Percentiles rank a stretch among this genome's conserved stretches.
These are phyloP conservation scores for Trachelipus rathkii DNA, from an alignment of 1,140 invertebrate species.

Conservation along the genomic window DNA sequence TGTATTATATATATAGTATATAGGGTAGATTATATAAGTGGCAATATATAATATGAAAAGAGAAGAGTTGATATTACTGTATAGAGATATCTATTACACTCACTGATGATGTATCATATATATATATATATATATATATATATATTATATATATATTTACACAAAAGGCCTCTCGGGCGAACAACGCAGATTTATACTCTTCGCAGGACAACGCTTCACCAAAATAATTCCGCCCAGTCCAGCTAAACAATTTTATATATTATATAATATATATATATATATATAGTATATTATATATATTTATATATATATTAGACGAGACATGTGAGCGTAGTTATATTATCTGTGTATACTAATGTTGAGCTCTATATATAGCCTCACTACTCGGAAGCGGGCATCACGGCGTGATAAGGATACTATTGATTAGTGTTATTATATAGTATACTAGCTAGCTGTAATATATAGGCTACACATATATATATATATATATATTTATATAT, in stretches of 20 bases:
- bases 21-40: neutral
- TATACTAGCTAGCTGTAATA: neutral
- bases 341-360: too few species aligned
- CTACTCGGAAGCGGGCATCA: too few species aligned
- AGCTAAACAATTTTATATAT: neutral
- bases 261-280: conserved; percentile 13
- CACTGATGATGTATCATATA: neutral
- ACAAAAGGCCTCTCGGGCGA: neutral
- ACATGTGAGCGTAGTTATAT: too few species aligned
- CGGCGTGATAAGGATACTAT: neutral
- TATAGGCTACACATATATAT: neutral
- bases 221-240: neutral
- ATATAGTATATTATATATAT: conserved; percentile 4
- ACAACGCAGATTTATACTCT: neutral
- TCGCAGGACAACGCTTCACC: neutral
- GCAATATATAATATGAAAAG: neutral
- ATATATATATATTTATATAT: neutral
- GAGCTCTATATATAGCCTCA: too few species aligned
- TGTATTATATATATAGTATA: too few species aligned
- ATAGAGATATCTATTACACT: neutral
- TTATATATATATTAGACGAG: too few species aligned
- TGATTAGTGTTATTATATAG: neutral
- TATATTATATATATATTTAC: neutral
- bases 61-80: neutral
- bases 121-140: neutral